Base-by-base conservation (phyloP, 2,797 vertebrate genomes). In the Onychomys arenicola region DNA sequence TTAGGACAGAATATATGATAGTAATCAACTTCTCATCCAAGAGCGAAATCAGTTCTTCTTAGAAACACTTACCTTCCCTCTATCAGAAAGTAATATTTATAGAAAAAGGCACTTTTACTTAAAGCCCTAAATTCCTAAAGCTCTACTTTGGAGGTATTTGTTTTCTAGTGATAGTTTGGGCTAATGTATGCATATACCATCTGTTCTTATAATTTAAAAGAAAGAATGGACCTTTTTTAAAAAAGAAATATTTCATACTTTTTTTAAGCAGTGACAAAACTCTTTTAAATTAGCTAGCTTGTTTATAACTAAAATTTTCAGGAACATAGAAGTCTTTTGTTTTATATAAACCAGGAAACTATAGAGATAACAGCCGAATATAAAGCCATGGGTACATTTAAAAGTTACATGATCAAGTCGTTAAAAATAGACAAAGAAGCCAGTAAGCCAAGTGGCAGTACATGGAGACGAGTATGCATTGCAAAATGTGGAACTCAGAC, bases 371-470 rank as follows among this genome's bases (percentile, higher is more conserved):
- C 37, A 69, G n/a, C 0, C 82, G 46, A 96, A 88, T 84, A 77
- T 43, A 87, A 97, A 97, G 82, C 61, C 59, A 81, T 16, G 10
- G 13, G 34, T 40, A 88, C 80, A 67, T 86, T 93, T 88, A 69
- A 96, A 98, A 95, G 55, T 80, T 94, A 93, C 52, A 85, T 63
- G 59, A 76, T 49, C 34, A 25, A 94, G 46, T 63, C 94, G 85
- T 95, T 93, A 92, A 95, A 97, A 97, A 95, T 7, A 80, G 43
- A 90, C 61, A 88, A 65, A 92, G 77, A 93, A 83, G 80, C 61
- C 32, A 73, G 55, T 34, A 90, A 82, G 71, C 29, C 77, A 90
- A 65, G 83, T 71, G 61, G 43, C 16, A 40, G 34, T 29, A 16
- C 6, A 21, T 88, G 61, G 16, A 49, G 13, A 43, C 76, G 49